Percentiles rank a stretch among this genome's conserved stretches.
Conservation (phyloP, 2,888 invertebrate genomes). For the Dolichomitus sp. region DNA sequence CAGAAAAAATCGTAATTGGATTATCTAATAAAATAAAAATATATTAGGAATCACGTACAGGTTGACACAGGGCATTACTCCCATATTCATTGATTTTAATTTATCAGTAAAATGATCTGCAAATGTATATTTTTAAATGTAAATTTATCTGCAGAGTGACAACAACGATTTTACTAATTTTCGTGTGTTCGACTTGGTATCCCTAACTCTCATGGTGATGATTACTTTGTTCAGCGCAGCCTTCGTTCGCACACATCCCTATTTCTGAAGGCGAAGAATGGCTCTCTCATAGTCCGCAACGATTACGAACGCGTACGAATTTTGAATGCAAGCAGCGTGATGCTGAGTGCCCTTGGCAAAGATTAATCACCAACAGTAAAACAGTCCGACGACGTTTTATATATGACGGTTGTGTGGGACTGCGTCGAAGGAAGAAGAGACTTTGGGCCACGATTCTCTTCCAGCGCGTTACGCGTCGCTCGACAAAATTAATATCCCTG, state of each 20-base stretch:
- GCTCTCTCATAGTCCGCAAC: constrained; percentile 57
- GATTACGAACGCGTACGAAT: constrained; percentile 78
- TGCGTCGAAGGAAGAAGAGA: constrained; percentile 68
- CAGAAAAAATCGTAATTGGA: too few species aligned
- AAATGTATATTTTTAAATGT: not conserved
- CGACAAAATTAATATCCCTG: constrained; percentile 70
- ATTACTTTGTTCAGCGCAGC: constrained; percentile 29
- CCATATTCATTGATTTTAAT: not conserved
- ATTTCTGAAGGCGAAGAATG: constrained; percentile 38
- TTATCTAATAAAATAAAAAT: not conserved
- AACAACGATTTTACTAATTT: not conserved
- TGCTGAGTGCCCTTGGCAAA: constrained; percentile 82
- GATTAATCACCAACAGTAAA: constrained; percentile 80
- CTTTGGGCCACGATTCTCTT: constrained; percentile 54
- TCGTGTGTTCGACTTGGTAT: not conserved
- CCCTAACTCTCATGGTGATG: not conserved
- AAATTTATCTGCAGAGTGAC: not conserved
- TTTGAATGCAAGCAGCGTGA: constrained; percentile 81
- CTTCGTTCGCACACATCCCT: constrained; percentile 14
- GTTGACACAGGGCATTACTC: not conserved
- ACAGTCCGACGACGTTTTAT: constrained; percentile 63
- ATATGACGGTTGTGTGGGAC: constrained; percentile 69
- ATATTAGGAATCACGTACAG: not conserved
- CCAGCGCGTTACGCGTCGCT: constrained; percentile 68
- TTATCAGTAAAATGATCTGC: not conserved